Percentiles rank a stretch among this genome's conserved stretches.
These are phyloP conservation scores for Thera britannica DNA, from an alignment of 2,888 invertebrate genomes.

Conservation along the genomic window DNA sequence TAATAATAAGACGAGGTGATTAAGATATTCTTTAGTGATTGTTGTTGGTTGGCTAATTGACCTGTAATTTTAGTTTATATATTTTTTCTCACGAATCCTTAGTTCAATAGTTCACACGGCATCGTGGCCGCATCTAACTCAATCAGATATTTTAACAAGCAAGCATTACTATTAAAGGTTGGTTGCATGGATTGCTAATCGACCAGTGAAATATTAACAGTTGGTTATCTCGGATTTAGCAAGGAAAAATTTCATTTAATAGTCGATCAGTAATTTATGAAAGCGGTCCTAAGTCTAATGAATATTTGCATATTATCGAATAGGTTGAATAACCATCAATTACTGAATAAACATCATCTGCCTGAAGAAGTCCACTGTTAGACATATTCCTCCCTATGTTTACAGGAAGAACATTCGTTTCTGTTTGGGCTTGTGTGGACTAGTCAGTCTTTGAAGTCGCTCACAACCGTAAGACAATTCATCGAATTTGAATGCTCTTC, in stretches of 20 bases:
- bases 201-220: too few species aligned
- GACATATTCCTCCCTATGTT: too few species aligned
- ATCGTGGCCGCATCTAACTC: conserved; percentile 21
- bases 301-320: conserved; percentile 1
- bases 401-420: too few species aligned
- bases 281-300: not conserved
- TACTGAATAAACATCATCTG: not conserved
- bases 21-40: not conserved
- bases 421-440: too few species aligned
- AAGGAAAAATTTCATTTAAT: too few species aligned
- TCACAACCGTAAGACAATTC: too few species aligned
- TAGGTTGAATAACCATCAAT: not conserved
- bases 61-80: conserved; percentile 1
- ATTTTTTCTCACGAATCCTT: conserved; percentile 22
- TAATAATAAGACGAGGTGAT: not conserved
- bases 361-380: too few species aligned
- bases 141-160: conserved; percentile 4
- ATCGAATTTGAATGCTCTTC: too few species aligned
- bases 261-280: too few species aligned
- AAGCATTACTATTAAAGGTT: not conserved
- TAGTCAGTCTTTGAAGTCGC: too few species aligned
- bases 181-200: too few species aligned
- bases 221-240: too few species aligned
- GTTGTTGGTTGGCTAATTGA: not conserved
- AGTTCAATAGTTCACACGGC: conserved; percentile 25